phyloP scores from a whole-genome alignment of 2,113 vertebrate species.

The Phoenicopterus ruber region DNA sequence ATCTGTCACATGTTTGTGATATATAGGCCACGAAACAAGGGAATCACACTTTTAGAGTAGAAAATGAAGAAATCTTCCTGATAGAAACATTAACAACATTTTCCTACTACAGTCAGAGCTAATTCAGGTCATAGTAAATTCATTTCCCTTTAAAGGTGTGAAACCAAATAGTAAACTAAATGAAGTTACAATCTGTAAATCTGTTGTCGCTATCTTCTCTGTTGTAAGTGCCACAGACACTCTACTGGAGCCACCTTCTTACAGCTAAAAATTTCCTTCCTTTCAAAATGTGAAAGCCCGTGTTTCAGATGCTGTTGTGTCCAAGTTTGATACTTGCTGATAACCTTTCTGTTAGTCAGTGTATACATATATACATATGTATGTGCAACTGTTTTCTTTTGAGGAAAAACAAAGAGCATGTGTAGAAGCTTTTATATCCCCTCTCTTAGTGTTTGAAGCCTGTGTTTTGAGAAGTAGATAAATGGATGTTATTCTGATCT shows the following conservation, averaged over 20 bases:
- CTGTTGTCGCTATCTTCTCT: not conserved
- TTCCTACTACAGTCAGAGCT: not conserved
- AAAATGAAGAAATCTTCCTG: not conserved
- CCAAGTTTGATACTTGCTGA: not conserved
- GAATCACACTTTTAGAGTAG: not conserved
- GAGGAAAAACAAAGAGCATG: not conserved
- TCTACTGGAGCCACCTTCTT: not conserved
- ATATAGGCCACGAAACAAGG: not conserved
- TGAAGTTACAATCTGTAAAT: not conserved
- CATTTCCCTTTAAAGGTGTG: not conserved
- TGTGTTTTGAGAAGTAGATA: not conserved
- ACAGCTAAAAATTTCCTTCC: not conserved
- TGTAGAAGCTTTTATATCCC: not conserved
- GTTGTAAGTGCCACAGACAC: not conserved
- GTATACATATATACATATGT: not conserved
- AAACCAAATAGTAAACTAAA: not conserved
- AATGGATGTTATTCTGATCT: not conserved
- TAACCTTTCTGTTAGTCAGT: not conserved
- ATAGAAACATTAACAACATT: not conserved
- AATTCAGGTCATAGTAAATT: not conserved
- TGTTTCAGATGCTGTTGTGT: not conserved
- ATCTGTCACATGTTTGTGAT: conserved; percentile 31
- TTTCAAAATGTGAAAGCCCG: not conserved
- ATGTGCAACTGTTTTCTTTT: not conserved
- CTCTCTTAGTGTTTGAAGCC: not conserved